Base-by-base conservation (phyloP, 2,888 invertebrate species). In the Harpagoxenus sublaevis region DNA sequence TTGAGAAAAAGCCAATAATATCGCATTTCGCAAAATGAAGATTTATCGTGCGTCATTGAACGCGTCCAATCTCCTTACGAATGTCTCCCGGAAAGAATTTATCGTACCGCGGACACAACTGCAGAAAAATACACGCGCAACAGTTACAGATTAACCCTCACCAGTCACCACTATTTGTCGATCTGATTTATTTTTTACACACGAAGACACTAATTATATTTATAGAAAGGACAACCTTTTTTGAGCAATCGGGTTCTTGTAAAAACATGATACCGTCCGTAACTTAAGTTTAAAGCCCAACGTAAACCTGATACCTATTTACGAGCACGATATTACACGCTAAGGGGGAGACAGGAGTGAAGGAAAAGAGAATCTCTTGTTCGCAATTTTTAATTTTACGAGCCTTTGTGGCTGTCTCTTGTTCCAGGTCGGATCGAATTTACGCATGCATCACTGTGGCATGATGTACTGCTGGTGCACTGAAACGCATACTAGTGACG, bases 371-470 rank as follows among this genome's bases (percentile, higher is more conserved):
- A 75, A 60, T 28, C 42, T 48, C 12, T 45, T 5, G 45, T 31
- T 12, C 60, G 51, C 62, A 42, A 70, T 78, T 66, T 68, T 71
- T n/a, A 51, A 83, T 83, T 78, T 65, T 31, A 53, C 55, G 12
- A 55, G 48, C 45, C 63, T 70, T 55, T 70, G 57, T 62, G 51
- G 10, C 51, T 73, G 45, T 83, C 62, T 45, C 31, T 28, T 10
- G 15, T 66, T 23, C 15, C 65, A 71, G 57, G 70, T n/a, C 39
- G 39, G 68, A 68, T 65, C 83, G 35, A 83, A 85, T 85, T 87
- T 81, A 57, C 83, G 63, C 63, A 79, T 23, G 51, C 62, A 57
- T 86, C 79, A 31, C 15, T 18, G 66, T 65, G n/a, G 60, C 42
- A 62, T 35, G 70, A 53, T 66, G 60, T 31, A 55, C 42, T 31